Conservation (phyloP, 2,113 vertebrate species). For the Calidris pugnax region DNA sequence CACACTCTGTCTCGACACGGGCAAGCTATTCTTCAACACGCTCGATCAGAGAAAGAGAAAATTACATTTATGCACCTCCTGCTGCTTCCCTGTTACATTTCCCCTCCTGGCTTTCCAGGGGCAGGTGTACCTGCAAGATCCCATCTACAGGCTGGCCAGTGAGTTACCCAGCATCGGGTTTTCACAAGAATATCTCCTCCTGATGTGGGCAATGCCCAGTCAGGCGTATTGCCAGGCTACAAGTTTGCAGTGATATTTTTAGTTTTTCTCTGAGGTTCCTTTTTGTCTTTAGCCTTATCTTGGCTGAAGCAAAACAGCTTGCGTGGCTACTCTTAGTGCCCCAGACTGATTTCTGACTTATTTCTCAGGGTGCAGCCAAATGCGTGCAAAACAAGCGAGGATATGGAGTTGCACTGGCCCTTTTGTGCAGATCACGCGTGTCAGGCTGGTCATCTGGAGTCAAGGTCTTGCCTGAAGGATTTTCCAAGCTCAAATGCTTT, state of each 20-base stretch:
- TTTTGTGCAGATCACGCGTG: not conserved
- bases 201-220: not conserved
- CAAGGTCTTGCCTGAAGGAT: not conserved
- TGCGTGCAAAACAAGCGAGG: fast-evolving
- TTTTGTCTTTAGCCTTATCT: slow-evolving; percentile 8
- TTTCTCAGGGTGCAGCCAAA: not conserved
- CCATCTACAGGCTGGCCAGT: not conserved
- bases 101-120: not conserved
- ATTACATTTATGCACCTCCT: slow-evolving; percentile 31
- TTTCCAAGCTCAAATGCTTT: not conserved
- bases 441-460: not conserved
- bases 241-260: slow-evolving; percentile 29
- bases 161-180: not conserved
- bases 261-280: slow-evolving; percentile 7
- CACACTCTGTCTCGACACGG: not conserved
- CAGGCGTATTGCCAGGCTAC: slow-evolving; percentile 5
- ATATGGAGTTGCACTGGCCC: not conserved
- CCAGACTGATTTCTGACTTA: not conserved
- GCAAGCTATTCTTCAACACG: not conserved
- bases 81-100: not conserved
- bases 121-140: slow-evolving; percentile 2
- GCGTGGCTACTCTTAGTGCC: not conserved
- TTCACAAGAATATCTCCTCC: slow-evolving; percentile 2
- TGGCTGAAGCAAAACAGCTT: not conserved
- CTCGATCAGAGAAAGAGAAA: slow-evolving; percentile 10